Conservation (phyloP, 2,797 vertebrate species). For the Tragopan temminckii region DNA sequence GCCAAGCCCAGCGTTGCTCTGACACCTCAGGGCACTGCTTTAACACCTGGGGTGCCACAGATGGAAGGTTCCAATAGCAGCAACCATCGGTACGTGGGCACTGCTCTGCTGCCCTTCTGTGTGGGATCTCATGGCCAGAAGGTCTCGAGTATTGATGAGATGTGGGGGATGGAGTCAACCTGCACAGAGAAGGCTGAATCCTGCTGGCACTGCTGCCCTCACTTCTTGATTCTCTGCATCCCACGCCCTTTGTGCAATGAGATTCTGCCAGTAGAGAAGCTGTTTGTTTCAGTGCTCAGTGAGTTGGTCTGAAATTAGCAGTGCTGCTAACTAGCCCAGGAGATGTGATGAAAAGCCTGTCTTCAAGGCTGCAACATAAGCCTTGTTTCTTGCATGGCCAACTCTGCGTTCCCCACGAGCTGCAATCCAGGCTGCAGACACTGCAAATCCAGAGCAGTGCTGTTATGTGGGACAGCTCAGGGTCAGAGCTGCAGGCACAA, state of each 20-base stretch:
- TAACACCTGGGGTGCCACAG: background rate
- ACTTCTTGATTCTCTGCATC: background rate
- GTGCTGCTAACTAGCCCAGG: background rate
- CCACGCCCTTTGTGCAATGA: rapidly evolving
- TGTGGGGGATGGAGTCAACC: background rate
- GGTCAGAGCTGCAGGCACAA: background rate
- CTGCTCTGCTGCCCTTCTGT: background rate
- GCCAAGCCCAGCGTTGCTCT: rapidly evolving
- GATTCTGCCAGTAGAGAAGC: background rate
- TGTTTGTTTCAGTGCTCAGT: background rate
- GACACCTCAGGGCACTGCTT: background rate
- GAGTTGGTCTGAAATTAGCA: background rate
- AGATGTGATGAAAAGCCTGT: background rate
- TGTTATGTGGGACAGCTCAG: background rate
- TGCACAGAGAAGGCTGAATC: background rate
- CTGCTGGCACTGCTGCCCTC: background rate
- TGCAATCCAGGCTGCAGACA: background rate
- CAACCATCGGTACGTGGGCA: rapidly evolving
- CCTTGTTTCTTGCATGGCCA: background rate
- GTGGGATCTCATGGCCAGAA: rapidly evolving
- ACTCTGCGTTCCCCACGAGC: rapidly evolving
- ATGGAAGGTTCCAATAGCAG: rapidly evolving
- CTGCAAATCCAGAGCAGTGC: background rate
- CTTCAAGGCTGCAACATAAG: background rate
- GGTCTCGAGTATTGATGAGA: background rate